Evolutionary conservation across 2,888 invertebrate species (phyloP), one percentile per base, ranked within the genome.

Genomic region (Ectemnius continuus): DNA sequence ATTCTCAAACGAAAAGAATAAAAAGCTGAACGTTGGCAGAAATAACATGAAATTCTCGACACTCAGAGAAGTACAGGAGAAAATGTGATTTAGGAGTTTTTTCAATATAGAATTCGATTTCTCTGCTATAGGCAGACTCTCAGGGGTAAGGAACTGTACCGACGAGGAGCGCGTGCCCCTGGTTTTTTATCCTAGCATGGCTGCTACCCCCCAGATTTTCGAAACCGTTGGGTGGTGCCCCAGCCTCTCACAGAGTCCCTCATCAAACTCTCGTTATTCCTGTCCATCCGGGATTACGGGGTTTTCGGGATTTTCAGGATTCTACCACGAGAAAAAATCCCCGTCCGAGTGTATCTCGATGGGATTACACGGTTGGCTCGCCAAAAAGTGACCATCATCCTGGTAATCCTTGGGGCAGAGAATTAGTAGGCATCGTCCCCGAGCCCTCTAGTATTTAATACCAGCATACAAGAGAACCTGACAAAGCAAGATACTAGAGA

Each of bases 201-300:
- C 80, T 66, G 75, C 80, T 66, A 72, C 81, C 68, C 66, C 70
- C 47, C 59, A 70, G 74, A 75, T 74, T 83, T 76, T 79, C 82
- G 76, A 79, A 82, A 67, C 80, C 81, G 72, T 73, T 79, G 78
- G 81, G 78, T 80, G 84, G 81, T 84, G 84, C 82, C 82, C 81
- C 79, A 77, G 81, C 82, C 16, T 52, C 80, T 82, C 65, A 77
- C 84, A 71, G 80, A 80, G 84, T 82, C 85, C 84, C 85, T 88
- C 88, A 89, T 89, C 89, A 89, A 89, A 89, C 86, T 85, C 88
- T 89, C 89, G 88, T 89, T 89, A 89, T 88, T 88, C 83, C 88
- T 87, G 87, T 87, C 89, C 87, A 88, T 86, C 84, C 84, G 71
- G 88, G 89, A 89, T 89, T 89, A 89, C 84, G 80, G 85, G 86